These are phyloP conservation scores for Hetaerina titia DNA, from an alignment of 2,888 invertebrate species.

Conservation along the genomic window DNA sequence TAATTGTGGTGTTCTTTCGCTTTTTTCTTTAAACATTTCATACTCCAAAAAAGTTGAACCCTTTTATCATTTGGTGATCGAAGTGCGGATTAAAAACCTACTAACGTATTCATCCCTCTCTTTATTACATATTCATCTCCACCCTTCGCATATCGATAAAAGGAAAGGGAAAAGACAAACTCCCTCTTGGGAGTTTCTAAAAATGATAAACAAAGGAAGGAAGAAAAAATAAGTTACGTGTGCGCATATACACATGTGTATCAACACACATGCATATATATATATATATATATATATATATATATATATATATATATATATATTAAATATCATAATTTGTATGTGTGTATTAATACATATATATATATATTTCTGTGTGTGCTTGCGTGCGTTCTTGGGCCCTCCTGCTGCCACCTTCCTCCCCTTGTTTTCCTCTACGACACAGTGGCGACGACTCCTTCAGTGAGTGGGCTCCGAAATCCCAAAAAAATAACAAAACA, in stretches of 20 bases:
- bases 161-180: slow-evolving; percentile 32
- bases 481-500: slow-evolving; percentile 15
- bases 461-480: background rate
- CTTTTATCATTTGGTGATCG: slow-evolving; percentile 53
- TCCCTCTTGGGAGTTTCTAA: background rate
- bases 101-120: slow-evolving; percentile 50
- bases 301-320: no score
- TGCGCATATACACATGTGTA: background rate
- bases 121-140: slow-evolving; percentile 48
- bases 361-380: background rate
- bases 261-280: background rate
- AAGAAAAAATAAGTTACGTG: background rate
- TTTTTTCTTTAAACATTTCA: background rate
- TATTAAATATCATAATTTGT: background rate
- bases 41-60: slow-evolving; percentile 5
- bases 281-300: background rate
- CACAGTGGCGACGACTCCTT: background rate
- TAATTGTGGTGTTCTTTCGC: background rate
- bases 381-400: background rate
- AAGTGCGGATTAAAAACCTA: slow-evolving; percentile 27
- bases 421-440: slow-evolving; percentile 19
- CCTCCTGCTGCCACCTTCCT: background rate
- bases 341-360: background rate
- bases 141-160: slow-evolving; percentile 18
- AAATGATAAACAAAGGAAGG: slow-evolving; percentile 9